Conservation (phyloP, 2,888 invertebrate species). For the Ochropacha duplaris region DNA sequence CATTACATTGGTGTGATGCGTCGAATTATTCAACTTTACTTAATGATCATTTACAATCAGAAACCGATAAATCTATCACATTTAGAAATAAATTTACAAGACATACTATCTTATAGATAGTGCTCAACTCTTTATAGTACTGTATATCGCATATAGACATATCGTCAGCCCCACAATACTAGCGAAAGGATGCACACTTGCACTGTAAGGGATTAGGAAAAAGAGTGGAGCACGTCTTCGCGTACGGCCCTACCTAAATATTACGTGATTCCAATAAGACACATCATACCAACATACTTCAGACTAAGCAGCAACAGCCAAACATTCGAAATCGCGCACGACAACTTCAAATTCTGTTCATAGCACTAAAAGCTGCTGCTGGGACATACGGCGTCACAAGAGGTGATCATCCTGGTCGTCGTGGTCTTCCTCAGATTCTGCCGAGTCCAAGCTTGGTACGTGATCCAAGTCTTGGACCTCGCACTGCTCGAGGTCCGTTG, state of each 20-base stretch:
- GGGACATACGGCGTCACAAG: conserved; percentile 79
- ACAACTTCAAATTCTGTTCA: conserved; percentile 62
- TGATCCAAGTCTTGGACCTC: conserved; percentile 80
- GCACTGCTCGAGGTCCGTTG: conserved; percentile 78
- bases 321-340: conserved; percentile 32
- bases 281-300: neutral
- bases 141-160: too few relatives aligned
- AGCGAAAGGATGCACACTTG: too few relatives aligned
- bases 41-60: too few relatives aligned
- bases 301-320: conserved; percentile 13
- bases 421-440: conserved; percentile 73
- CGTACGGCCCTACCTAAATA: too few relatives aligned
- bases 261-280: too few relatives aligned
- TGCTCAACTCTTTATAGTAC: too few relatives aligned
- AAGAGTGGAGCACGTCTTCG: too few relatives aligned
- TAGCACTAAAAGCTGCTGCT: conserved; percentile 76
- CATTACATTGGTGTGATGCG: neutral
- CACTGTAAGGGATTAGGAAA: too few relatives aligned
- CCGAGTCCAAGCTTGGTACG: conserved; percentile 70
- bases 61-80: too few relatives aligned
- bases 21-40: neutral
- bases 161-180: too few relatives aligned
- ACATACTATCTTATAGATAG: too few relatives aligned
- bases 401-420: conserved; percentile 75
- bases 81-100: too few relatives aligned